Evolutionary conservation across 2,888 invertebrate species (phyloP).

Genomic region (Caenorhabditis sp.): DNA sequence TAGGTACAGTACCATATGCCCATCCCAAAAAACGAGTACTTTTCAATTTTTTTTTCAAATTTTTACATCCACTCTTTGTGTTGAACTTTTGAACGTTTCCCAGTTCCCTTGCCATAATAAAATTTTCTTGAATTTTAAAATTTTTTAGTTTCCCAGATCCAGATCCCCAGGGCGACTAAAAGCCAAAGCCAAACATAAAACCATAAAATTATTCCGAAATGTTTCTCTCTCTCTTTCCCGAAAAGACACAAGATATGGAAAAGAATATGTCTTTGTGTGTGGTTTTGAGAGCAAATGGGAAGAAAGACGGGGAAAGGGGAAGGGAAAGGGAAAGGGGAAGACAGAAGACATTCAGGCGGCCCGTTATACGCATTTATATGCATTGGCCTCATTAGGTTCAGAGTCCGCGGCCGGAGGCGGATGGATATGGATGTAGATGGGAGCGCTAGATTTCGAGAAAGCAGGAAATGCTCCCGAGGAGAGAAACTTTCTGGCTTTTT

Average conservation of each 20-base stretch:
- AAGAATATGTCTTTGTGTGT: background rate
- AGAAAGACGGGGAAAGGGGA: too few species aligned
- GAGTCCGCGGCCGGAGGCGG: background rate
- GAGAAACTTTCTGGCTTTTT: too few species aligned
- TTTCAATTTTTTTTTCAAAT: background rate
- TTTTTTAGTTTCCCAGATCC: too few species aligned
- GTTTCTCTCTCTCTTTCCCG: background rate
- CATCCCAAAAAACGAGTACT: background rate
- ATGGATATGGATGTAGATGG: slow-evolving; percentile 2
- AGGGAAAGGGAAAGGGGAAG: background rate
- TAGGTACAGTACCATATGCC: too few species aligned
- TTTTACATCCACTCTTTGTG: background rate
- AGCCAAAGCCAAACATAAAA: background rate
- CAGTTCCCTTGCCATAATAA: slow-evolving; percentile 32
- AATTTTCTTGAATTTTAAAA: slow-evolving; percentile 3
- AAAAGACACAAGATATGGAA: too few species aligned
- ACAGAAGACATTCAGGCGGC: slow-evolving; percentile 5
- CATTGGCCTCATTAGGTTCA: slow-evolving; percentile 63
- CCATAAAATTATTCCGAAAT: slow-evolving; percentile 46
- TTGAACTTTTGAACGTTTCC: background rate
- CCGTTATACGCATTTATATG: slow-evolving; percentile 39
- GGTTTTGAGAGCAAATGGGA: background rate
- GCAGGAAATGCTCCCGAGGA: background rate
- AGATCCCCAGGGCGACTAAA: slow-evolving; percentile 32
- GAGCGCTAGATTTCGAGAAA: slow-evolving; percentile 1